A percentile compares a stretch with the other conserved stretches of the same genome.
Evolutionary conservation across 2,888 invertebrate genomes (phyloP).

Genomic region (Sipunculus nudus): DNA sequence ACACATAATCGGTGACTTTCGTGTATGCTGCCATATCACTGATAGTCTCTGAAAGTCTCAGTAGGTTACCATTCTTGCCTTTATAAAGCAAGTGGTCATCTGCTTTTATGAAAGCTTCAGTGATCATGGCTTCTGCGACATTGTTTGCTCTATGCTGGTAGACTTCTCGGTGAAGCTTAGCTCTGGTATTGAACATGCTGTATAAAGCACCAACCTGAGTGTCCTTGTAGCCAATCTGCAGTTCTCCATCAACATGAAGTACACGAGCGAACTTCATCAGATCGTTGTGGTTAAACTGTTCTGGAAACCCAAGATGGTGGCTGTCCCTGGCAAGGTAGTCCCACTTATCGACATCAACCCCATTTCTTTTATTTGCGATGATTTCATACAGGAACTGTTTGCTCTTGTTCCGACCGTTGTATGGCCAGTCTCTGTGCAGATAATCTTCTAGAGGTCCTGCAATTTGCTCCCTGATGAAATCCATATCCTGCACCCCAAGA

Average conservation of each 20-base stretch:
- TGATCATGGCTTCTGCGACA: slow-evolving; percentile 13
- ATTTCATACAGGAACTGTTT: slow-evolving; percentile 61
- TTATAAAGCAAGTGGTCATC: slow-evolving; percentile 13
- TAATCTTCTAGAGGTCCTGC: too few species aligned
- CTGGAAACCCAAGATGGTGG: slow-evolving; percentile 43
- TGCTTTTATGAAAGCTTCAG: slow-evolving; percentile 18
- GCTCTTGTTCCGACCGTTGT: not conserved
- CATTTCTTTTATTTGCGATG: slow-evolving; percentile 70
- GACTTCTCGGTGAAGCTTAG: slow-evolving; percentile 65
- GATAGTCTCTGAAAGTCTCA: too few species aligned
- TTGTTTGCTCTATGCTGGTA: slow-evolving; percentile 12
- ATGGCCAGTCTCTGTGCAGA: too few species aligned
- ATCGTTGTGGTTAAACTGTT: not conserved
- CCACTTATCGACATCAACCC: slow-evolving; percentile 74
- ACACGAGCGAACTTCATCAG: not conserved
- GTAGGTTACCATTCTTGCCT: slow-evolving; percentile 16
- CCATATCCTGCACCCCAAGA: too few species aligned
- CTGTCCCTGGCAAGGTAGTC: slow-evolving; percentile 73
- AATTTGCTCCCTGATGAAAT: too few species aligned
- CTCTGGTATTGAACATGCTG: slow-evolving; percentile 69
- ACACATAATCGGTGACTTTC: too few species aligned
- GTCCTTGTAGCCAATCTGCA: not conserved
- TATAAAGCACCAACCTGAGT: slow-evolving; percentile 54
- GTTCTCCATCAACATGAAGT: not conserved
- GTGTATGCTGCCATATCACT: too few species aligned